Evolutionary conservation across 1,140 invertebrate species (phyloP).

Genomic region (Chlorops oryzae): DNA sequence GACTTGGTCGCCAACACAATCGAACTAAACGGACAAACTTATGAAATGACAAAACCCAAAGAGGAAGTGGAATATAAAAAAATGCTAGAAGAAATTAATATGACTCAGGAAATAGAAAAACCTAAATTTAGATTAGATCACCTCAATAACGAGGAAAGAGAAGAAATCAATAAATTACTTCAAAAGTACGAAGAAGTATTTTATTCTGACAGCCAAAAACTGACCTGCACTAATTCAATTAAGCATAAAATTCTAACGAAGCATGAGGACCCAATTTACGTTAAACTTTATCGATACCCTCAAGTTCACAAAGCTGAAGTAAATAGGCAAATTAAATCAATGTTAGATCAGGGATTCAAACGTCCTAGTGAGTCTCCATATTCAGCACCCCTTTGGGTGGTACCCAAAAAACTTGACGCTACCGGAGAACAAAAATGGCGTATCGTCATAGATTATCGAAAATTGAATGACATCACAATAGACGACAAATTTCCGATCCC

Average conservation of each 20-base stretch:
- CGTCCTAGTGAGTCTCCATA: not conserved
- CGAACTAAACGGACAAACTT: not conserved
- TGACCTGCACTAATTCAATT: not conserved
- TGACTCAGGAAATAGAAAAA: not conserved
- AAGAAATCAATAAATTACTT: constrained; percentile 1
- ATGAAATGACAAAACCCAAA: not conserved
- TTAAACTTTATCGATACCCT: not conserved
- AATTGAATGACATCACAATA: constrained; percentile 37
- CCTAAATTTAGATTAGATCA: not conserved
- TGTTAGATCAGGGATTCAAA: constrained; percentile 5
- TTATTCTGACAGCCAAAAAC: too few relatives aligned
- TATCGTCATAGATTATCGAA: constrained; percentile 36
- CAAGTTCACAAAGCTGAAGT: constrained; percentile 1
- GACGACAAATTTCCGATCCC: constrained; percentile 50
- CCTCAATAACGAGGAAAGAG: constrained; percentile 8
- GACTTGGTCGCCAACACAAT: not conserved
- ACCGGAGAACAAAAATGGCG: constrained; percentile 32
- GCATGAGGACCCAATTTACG: not conserved
- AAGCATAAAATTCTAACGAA: not conserved
- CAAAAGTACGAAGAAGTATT: constrained; percentile 1
- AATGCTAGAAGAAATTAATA: not conserved
- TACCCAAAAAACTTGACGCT: constrained; percentile 15
- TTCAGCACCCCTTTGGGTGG: constrained; percentile 12
- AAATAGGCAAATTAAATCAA: constrained; percentile 5
- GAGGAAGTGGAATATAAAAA: too few relatives aligned